Percentiles rank a stretch among this genome's conserved stretches.
phyloP scores from a whole-genome alignment of 2,888 invertebrate species.

The Argyresthia albistria region DNA sequence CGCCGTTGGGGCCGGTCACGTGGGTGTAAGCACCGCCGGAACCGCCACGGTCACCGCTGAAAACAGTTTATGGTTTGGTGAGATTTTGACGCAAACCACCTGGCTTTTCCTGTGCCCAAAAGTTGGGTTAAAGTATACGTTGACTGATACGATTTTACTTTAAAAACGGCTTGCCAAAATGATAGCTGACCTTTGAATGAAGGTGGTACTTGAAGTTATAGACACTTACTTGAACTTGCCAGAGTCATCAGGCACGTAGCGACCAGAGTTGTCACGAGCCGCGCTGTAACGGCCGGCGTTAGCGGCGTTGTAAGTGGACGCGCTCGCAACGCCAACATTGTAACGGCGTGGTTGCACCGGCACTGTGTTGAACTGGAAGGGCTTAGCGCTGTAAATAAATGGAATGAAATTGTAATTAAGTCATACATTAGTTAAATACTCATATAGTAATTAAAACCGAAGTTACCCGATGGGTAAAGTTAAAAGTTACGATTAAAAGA shows the following conservation, averaged over 20 bases:
- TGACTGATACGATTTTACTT: too few relatives aligned
- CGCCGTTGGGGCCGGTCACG: conserved; percentile 21
- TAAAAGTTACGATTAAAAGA: too few relatives aligned
- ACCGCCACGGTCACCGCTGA: conserved; percentile 47
- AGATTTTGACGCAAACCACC: too few relatives aligned
- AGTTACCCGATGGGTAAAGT: too few relatives aligned
- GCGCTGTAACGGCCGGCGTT: conserved; percentile 16
- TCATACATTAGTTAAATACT: too few relatives aligned
- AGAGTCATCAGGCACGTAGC: conserved; percentile 33
- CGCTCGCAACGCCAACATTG: conserved; percentile 19
- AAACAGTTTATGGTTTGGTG: background rate
- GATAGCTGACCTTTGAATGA: too few relatives aligned
- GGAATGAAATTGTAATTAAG: too few relatives aligned
- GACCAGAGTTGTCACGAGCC: conserved; percentile 26
- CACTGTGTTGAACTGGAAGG: conserved; percentile 18
- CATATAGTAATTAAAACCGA: too few relatives aligned
- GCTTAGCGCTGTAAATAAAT: conserved; percentile 3
- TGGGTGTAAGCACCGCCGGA: conserved; percentile 48
- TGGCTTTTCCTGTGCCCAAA: too few relatives aligned
- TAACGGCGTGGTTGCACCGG: conserved; percentile 9
- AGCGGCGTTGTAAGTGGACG: conserved; percentile 18
- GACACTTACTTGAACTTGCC: conserved; percentile 20
- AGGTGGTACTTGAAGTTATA: too few relatives aligned
- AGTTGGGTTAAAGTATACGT: too few relatives aligned
- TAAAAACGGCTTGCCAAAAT: too few relatives aligned